Evolutionary conservation across 2,888 invertebrate genomes (phyloP).

Genomic region (Beris chalybata): DNA sequence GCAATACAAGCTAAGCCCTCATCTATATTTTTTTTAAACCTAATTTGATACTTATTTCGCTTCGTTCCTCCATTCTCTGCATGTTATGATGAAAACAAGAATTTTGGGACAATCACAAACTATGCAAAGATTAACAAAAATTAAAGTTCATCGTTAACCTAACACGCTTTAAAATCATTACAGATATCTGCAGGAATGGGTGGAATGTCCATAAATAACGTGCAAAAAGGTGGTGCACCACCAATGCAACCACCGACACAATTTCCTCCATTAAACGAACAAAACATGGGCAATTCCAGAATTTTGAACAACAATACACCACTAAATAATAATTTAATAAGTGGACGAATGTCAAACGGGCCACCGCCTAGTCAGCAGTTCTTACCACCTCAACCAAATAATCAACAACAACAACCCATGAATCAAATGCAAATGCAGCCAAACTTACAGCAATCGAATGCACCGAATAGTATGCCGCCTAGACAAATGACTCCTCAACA

Average conservation of each 20-base stretch:
- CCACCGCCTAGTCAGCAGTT: conserved; percentile 35
- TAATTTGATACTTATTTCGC: too few species aligned
- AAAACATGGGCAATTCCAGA: conserved; percentile 9
- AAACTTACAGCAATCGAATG: background rate
- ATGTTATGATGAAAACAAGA: too few species aligned
- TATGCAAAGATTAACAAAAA: too few species aligned
- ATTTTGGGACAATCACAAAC: too few species aligned
- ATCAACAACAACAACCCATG: conserved; percentile 27
- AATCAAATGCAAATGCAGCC: conserved; percentile 26
- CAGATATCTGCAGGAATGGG: conserved; percentile 23
- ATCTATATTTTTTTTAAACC: too few species aligned
- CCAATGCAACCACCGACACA: conserved; percentile 16
- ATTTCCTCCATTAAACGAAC: conserved; percentile 11
- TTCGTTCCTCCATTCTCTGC: too few species aligned
- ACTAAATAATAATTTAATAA: conserved; percentile 27
- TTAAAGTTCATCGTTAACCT: too few species aligned
- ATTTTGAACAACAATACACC: conserved; percentile 18
- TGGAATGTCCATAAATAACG: conserved; percentile 11
- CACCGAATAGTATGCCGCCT: conserved; percentile 40
- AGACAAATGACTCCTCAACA: conserved; percentile 41
- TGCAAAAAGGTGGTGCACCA: conserved; percentile 1
- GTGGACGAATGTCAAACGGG: conserved; percentile 28
- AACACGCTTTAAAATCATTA: background rate
- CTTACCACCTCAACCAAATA: conserved; percentile 25
- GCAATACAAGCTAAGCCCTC: too few species aligned